These are phyloP conservation scores for Zaprionus ornatus DNA, from an alignment of 1,140 invertebrate species.

Conservation along the genomic window DNA sequence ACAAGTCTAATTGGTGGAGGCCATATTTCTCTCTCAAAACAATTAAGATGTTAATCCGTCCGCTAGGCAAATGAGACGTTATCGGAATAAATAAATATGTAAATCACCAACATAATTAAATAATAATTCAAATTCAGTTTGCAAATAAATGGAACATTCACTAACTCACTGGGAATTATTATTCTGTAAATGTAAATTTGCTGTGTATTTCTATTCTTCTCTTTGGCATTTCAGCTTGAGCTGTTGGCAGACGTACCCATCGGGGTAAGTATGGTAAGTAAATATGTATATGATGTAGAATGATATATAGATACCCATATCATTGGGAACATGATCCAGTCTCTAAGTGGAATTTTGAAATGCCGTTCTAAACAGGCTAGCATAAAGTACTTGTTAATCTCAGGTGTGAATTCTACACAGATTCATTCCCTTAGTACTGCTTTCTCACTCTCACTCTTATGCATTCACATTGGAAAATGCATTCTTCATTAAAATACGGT, in stretches of 20 bases:
- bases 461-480: too few species aligned
- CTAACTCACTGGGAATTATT: not conserved
- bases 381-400: too few species aligned
- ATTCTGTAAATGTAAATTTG: not conserved
- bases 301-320: too few species aligned
- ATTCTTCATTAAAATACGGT: too few species aligned
- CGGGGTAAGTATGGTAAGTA: not conserved
- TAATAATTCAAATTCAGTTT: not conserved
- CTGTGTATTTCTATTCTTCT: not conserved
- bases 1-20: not conserved
- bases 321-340: too few species aligned
- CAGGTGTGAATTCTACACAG: too few species aligned
- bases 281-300: too few species aligned
- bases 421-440: too few species aligned
- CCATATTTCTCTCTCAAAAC: rapidly evolving
- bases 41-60: not conserved
- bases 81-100: not conserved
- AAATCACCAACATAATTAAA: not conserved
- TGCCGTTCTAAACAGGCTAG: too few species aligned
- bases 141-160: not conserved
- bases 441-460: too few species aligned
- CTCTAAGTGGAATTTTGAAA: too few species aligned
- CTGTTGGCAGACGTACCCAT: not conserved
- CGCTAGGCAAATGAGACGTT: not conserved
- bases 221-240: not conserved